Evolutionary conservation across 2,113 vertebrate genomes (phyloP).

Genomic region (Cheirogaleus medius): DNA sequence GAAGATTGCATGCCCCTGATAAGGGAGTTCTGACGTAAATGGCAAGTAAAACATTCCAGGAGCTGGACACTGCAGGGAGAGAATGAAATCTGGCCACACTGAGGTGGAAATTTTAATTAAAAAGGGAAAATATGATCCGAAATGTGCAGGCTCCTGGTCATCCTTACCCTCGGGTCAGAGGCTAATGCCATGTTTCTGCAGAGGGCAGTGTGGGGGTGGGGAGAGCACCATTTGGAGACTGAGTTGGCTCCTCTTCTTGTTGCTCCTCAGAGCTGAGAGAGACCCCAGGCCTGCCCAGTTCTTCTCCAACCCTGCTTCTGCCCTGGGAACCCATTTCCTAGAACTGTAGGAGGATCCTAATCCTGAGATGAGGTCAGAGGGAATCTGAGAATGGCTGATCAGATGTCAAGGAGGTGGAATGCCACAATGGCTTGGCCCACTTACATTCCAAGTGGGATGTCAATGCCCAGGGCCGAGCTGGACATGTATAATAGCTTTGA

Average conservation of each 20-base stretch:
- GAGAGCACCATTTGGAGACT: neutral
- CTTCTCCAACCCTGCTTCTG: neutral
- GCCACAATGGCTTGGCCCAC: neutral
- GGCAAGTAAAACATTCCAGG: neutral
- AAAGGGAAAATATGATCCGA: neutral
- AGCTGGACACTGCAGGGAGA: neutral
- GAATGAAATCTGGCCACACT: neutral
- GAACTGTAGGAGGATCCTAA: neutral
- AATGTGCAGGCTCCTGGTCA: neutral
- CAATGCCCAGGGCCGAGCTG: neutral
- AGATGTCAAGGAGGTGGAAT: neutral
- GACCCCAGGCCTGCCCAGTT: neutral
- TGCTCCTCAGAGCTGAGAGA: neutral
- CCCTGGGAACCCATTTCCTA: neutral
- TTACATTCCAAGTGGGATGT: neutral
- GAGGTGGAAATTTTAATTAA: slow-evolving; percentile 41
- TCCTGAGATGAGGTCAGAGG: neutral
- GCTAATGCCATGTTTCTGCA: neutral
- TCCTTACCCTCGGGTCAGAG: neutral
- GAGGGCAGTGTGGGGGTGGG: neutral
- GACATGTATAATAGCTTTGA: neutral
- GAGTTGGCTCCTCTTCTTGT: neutral
- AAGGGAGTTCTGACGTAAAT: neutral
- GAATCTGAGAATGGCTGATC: neutral
- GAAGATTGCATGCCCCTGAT: neutral